Evolutionary conservation across 2,113 vertebrate genomes (phyloP), one percentile per base, ranked within the genome.

Genomic region (Prunella fulvescens): DNA sequence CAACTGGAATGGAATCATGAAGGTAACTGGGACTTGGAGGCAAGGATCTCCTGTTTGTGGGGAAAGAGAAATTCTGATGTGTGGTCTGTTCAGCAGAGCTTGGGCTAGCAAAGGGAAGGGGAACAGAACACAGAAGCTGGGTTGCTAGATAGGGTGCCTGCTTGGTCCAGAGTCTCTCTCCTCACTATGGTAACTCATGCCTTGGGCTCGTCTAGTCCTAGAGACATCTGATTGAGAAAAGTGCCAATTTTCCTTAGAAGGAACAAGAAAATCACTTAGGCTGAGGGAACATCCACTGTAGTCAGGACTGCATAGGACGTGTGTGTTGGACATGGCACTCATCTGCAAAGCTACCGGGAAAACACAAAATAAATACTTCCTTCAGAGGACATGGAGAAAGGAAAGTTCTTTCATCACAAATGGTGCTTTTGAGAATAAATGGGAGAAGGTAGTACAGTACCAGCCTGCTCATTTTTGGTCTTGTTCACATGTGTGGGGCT

Each of bases 1-100:
- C 98, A 99, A 99, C 97, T 99, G 99, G 99, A 99, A 99, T 5
- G 99, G 99, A 94, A 99, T 99, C 83, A 99, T 99, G 99, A 99
- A 99, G 99, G 99, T 99, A 97, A 97, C n/a, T 10, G 16, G 48
- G 50, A 15, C 11, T 23, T 42, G 64, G 78, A n/a, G 69, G 8
- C 1, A 3, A n/a, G 44, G 45, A 60, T 54, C 20, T 70, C 39
- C 66, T 79, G 4, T 26, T 25, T 71, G 11, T 58, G 73, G 50
- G 57, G 72, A 88, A 93, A 66, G 45, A 88, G 24, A 50, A 42
- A 23, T 60, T 79, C 10, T 80, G 19, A n/a, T 33, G 18, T 47
- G 20, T 58, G 19, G 26, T 66, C 16, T 15, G 26, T 74, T 86
- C 61, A 70, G 79, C 58, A 73, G 14, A 67, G 47, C 64, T 76